Base-by-base conservation (phyloP, 2,888 invertebrate genomes). In the Caenorhabditis sp. region DNA sequence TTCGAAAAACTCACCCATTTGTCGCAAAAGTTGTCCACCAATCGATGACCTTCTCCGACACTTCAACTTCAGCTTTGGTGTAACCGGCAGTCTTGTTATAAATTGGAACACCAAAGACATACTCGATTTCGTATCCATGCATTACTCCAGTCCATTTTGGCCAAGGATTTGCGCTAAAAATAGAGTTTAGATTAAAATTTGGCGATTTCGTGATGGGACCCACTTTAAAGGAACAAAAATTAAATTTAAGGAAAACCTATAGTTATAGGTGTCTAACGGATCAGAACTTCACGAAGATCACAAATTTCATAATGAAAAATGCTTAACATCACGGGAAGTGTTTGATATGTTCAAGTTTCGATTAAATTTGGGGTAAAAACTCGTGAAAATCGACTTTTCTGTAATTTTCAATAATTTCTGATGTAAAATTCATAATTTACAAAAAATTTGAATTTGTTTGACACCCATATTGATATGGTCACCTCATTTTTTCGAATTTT, bases 61-160 rank as follows among this genome's bases (percentile, higher is more conserved):
- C 68, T 25, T 66, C 77, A 67, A 65, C 54, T 54, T 84, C 84
- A 17, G 60, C 63, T 68, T 67, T 73, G 2, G 83, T 82, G 67
- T 85, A 85, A 7, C 81, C 84, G 31, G 85, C 86, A 1, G 86
- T 81, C 38, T 78, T 76, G 62, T 87, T 87, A 73, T 84, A 83
- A 17, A 83, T 68, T n/a, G 97, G 96, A 88, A 95, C 94, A 5
- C 97, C 97, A 88, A 97, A 97, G 81, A 97, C 94, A 90, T 95
- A 97, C 89, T 95, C 94, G 88, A 97, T 95, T 90, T 97, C 97
- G 88, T 97, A 96, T n/a, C 94, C 97, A 86, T 97, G 97, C 92
- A 97, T 92, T 75, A 97, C 96, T 0, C 97, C 87, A 7, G 87
- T 87, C 87, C 87, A 87, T 43, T 70, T 63, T 4, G 87, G 87